These are phyloP conservation scores for Copidosoma floridanum DNA, from an alignment of 1,140 invertebrate species.

Conservation along the genomic window DNA sequence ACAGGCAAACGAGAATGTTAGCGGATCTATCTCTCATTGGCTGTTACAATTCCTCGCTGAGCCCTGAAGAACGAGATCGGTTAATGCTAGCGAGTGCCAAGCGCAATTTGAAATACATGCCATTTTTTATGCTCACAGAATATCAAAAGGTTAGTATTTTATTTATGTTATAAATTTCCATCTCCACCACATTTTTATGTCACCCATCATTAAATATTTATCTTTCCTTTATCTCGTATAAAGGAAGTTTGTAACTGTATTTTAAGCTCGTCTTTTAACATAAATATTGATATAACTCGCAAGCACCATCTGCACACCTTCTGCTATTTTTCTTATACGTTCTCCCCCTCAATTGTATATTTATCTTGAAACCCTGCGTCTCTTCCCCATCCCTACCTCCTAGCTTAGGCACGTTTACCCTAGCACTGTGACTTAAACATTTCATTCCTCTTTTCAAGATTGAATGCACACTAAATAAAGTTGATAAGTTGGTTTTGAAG, in stretches of 20 bases:
- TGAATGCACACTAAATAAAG: too few species aligned
- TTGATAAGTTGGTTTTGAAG: too few species aligned
- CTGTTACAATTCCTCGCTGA: conserved; percentile 88
- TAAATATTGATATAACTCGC: not conserved
- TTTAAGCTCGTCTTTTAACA: not conserved
- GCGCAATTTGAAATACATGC: conserved; percentile 89
- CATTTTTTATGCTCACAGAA: conserved; percentile 96
- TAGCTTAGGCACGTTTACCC: too few species aligned
- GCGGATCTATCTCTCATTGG: conserved; percentile 91
- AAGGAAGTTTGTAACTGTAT: too few species aligned
- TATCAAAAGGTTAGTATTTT: conserved; percentile 73
- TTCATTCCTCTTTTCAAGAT: too few species aligned
- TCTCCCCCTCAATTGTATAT: too few species aligned
- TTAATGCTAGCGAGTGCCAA: conserved; percentile 93
- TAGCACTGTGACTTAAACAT: too few species aligned
- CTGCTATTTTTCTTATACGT: too few species aligned
- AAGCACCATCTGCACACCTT: not conserved
- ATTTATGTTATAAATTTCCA: conserved; percentile 20
- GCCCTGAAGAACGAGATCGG: conserved; percentile 68
- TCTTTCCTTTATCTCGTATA: not conserved
- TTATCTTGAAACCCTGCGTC: too few species aligned
- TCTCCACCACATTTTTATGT: not conserved
- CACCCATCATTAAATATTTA: not conserved
- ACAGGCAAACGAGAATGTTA: conserved; percentile 96
- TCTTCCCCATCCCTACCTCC: too few species aligned